Base-by-base conservation (phyloP, 2,113 vertebrate species). In the Triplophysa tibetana region DNA sequence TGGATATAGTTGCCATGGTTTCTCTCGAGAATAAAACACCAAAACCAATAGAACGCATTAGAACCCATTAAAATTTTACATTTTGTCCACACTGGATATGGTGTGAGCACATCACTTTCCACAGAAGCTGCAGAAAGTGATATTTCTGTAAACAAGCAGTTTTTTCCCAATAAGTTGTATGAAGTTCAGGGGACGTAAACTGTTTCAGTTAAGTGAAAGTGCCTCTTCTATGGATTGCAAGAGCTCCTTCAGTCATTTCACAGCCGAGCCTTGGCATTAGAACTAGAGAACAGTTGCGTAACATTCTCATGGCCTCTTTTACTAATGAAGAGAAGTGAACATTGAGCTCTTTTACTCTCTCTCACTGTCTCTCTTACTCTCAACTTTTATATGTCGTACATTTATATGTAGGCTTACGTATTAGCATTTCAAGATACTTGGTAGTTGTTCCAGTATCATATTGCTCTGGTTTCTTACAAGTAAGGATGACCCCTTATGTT, bases 1-100 rank as follows among this genome's bases (percentile, higher is more conserved):
- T 73, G 12, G 4, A 64, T 24, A 14, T 24, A 33, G 80, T 81
- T 77, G 67, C 66, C 75, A 70, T 77, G 80, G 69, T 82, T 78
- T 74, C 68, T 24, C 23, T 61, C 41, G 0, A 43, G 8, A 1
- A 10, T 3, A 43, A 10, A 43, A 43, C 41, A 43, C 41, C 33
- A 38, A 38, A 38, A 7, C 7, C 7, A 38, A 38, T 38, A 38
- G 33, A 38, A 38, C 7, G 6, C 33, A 38, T 38, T 38, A 7
- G 33, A 38, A 38, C 6, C 7, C 33, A 38, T 38, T 38, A 38
- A 7, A 38, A 38, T 7, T 33, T 33, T 33, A 33, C 33, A 33
- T 33, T 33, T 33, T 33, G 0, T 33, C 33, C 33, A 33, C 33
- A 33, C 33, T 33, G 33, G 33, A 33, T 33, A 5, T 5, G 33